These are phyloP conservation scores for Gymnopithys bicolor DNA, from an alignment of 2,797 vertebrate species.

Conservation along the genomic window DNA sequence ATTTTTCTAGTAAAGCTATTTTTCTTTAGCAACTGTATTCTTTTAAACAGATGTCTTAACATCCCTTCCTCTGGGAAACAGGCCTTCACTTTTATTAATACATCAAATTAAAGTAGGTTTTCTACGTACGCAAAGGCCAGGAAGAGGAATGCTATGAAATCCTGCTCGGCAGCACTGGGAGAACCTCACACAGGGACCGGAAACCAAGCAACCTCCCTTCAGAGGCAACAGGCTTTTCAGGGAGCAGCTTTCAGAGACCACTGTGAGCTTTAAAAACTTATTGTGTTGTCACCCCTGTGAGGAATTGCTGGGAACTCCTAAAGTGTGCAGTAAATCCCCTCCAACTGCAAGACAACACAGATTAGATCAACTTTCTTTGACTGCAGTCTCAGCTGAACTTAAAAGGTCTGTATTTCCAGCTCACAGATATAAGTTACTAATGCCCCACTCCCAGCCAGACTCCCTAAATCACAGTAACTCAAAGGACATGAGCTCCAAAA, in stretches of 20 bases:
- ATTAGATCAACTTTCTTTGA: not conserved
- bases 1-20: constrained; percentile 44
- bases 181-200: not conserved
- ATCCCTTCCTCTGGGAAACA: constrained; percentile 46
- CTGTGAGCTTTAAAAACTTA: not conserved
- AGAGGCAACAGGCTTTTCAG: not conserved
- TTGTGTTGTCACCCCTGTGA: not conserved
- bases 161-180: not conserved
- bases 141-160: constrained; percentile 15
- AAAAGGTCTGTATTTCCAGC: not conserved
- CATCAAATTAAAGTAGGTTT: constrained; percentile 41
- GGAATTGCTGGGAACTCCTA: rapidly evolving
- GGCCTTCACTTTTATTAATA: constrained; percentile 35
- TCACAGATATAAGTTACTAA: no score
- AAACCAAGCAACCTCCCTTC: not conserved
- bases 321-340: not conserved
- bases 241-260: not conserved
- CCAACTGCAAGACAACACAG: not conserved
- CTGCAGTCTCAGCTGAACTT: not conserved
- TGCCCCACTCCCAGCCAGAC: not conserved
- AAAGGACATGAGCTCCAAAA: not conserved
- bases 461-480: not conserved
- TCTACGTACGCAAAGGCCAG: not conserved
- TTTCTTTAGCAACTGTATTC: constrained; percentile 30
- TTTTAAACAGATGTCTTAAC: constrained; percentile 54